phyloP scores from a whole-genome alignment of 2,888 invertebrate species.

The Dasypolia templi region DNA sequence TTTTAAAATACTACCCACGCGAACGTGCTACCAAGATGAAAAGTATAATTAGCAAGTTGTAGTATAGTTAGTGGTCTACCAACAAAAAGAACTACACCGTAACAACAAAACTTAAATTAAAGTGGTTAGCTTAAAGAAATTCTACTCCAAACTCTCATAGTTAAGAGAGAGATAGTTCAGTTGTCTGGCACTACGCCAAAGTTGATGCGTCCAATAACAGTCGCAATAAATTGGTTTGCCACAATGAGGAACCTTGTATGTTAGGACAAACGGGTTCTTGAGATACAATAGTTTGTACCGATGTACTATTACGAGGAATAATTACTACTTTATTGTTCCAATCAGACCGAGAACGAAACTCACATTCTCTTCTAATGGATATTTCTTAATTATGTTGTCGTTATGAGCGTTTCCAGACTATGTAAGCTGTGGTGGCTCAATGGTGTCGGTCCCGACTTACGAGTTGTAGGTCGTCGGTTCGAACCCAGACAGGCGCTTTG shows the following conservation, averaged over 20 bases:
- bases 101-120: not conserved
- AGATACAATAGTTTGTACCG: not conserved
- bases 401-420: too few species aligned
- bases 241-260: not conserved
- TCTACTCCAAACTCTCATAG: not conserved
- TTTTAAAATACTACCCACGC: not conserved
- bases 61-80: too few species aligned
- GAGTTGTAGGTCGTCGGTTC: too few species aligned
- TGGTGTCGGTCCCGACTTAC: too few species aligned
- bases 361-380: too few species aligned
- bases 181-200: slow-evolving; percentile 39
- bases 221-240: slow-evolving; percentile 31
- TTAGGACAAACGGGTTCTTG: not conserved
- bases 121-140: slow-evolving; percentile 3
- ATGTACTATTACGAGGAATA: not conserved
- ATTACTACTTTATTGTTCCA: not conserved
- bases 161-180: slow-evolving; percentile 2
- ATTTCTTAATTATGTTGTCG: too few species aligned
- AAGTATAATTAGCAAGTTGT: too few species aligned
- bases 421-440: too few species aligned
- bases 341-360: too few species aligned
- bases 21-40: too few species aligned
- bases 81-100: too few species aligned
- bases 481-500: too few species aligned
- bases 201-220: slow-evolving; percentile 36